A percentile compares a stretch with the other conserved stretches of the same genome.
phyloP scores from a whole-genome alignment of 2,888 invertebrate genomes.

The Linnaemya vulpina region DNA sequence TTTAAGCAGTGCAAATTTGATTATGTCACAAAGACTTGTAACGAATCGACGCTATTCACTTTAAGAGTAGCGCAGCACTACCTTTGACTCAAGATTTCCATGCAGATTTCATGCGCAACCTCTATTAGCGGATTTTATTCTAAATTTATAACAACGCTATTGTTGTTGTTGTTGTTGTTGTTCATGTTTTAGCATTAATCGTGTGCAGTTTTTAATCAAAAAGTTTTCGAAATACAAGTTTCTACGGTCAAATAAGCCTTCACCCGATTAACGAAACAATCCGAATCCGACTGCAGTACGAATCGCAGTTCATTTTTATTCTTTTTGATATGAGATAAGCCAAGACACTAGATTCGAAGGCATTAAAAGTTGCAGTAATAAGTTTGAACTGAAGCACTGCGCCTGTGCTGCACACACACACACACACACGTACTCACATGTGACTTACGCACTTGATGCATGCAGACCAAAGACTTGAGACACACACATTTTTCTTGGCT shows the following conservation, averaged over 20 bases:
- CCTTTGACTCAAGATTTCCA: constrained; percentile 26
- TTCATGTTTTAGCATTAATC: constrained; percentile 25
- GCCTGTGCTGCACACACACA: neutral
- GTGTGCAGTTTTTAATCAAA: constrained; percentile 36
- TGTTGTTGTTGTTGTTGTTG: neutral
- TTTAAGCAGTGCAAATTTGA: too few relatives aligned
- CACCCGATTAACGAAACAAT: constrained; percentile 15
- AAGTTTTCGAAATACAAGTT: constrained; percentile 40
- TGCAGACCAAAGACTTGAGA: constrained; percentile 61
- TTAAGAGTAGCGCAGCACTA: constrained; percentile 6
- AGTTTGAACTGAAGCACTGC: constrained; percentile 15
- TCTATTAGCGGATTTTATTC: constrained; percentile 55
- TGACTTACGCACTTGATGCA: neutral
- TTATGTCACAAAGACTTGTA: neutral
- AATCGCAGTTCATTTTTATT: constrained; percentile 16
- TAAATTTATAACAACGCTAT: constrained; percentile 42
- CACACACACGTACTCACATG: neutral
- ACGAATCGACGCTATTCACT: too few relatives aligned
- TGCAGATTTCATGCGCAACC: neutral
- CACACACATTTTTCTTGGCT: constrained; percentile 9
- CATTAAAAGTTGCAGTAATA: constrained; percentile 31
- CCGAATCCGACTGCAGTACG: too few relatives aligned
- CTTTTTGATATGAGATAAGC: constrained; percentile 46
- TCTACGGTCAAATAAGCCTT: constrained; percentile 46
- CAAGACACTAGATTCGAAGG: constrained; percentile 19